These are phyloP conservation scores for Eilema caniola DNA, from an alignment of 2,888 invertebrate species.

Conservation along the genomic window DNA sequence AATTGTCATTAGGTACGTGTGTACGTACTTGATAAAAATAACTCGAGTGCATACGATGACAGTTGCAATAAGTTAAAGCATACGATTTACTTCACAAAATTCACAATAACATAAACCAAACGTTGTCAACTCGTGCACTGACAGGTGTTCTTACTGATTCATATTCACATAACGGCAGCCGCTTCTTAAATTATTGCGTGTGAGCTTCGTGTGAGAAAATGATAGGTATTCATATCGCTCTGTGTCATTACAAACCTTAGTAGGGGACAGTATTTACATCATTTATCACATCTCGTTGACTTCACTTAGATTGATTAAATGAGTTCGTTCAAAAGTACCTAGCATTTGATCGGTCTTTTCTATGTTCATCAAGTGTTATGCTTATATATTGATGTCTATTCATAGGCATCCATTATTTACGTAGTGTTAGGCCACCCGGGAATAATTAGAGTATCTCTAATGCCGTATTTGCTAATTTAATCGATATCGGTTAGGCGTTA, in stretches of 20 bases:
- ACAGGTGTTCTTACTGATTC: neutral
- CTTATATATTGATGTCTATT: neutral
- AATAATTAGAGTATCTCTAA: neutral
- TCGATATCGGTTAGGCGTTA: neutral
- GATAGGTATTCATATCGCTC: neutral
- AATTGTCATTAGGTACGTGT: too few species aligned
- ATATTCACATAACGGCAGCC: neutral
- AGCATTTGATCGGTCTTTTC: neutral
- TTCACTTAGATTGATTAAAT: neutral
- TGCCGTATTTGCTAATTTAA: neutral
- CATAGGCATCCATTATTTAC: neutral
- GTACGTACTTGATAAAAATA: too few species aligned
- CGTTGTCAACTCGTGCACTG: neutral
- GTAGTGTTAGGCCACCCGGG: neutral
- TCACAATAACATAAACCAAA: neutral
- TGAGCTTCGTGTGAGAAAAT: neutral
- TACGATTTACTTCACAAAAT: neutral
- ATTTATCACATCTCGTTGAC: neutral
- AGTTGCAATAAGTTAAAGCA: too few species aligned
- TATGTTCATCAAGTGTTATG: neutral
- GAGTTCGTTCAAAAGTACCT: neutral
- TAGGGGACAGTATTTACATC: neutral
- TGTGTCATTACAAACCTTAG: neutral
- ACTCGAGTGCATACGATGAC: too few species aligned
- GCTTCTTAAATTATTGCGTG: neutral